These are phyloP conservation scores for Channa maculata DNA, from an alignment of 2,113 vertebrate genomes.

Conservation along the genomic window DNA sequence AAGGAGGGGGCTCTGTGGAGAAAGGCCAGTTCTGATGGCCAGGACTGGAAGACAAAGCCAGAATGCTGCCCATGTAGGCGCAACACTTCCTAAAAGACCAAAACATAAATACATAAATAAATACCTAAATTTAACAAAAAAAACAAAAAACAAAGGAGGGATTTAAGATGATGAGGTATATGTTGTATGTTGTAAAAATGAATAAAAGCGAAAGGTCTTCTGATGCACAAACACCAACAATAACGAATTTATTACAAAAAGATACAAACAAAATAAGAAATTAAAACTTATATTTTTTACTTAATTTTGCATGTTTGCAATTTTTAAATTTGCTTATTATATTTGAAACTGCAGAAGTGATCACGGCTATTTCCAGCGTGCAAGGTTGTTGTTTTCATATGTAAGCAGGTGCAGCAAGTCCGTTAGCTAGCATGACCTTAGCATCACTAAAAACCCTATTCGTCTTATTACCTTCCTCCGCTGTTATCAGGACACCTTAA, in stretches of 20 bases:
- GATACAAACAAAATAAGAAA: background rate
- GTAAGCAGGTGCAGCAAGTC: constrained; percentile 46
- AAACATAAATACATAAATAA: background rate
- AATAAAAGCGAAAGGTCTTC: background rate
- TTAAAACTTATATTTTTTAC: background rate
- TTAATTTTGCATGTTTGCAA: no score
- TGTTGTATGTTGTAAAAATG: no score
- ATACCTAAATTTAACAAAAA: no score
- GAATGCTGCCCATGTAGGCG: constrained; percentile 88
- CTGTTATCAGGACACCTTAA: constrained; percentile 37
- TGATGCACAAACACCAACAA: background rate
- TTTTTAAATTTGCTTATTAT: background rate
- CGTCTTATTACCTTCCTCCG: constrained; percentile 38
- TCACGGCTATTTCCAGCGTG: background rate
- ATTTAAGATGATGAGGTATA: background rate
- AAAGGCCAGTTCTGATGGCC: constrained; percentile 84
- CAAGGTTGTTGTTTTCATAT: background rate
- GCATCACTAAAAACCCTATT: constrained; percentile 44
- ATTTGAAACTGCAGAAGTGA: background rate
- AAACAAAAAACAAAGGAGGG: background rate
- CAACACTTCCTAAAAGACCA: constrained; percentile 48
- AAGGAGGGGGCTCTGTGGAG: constrained; percentile 75
- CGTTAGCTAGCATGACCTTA: constrained; percentile 78
- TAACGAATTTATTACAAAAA: background rate
- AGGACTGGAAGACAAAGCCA: constrained; percentile 85